Evolutionary conservation across 2,797 vertebrate genomes (phyloP), one percentile per base, ranked within the genome.

Genomic region (Rhadinocentrus ornatus): DNA sequence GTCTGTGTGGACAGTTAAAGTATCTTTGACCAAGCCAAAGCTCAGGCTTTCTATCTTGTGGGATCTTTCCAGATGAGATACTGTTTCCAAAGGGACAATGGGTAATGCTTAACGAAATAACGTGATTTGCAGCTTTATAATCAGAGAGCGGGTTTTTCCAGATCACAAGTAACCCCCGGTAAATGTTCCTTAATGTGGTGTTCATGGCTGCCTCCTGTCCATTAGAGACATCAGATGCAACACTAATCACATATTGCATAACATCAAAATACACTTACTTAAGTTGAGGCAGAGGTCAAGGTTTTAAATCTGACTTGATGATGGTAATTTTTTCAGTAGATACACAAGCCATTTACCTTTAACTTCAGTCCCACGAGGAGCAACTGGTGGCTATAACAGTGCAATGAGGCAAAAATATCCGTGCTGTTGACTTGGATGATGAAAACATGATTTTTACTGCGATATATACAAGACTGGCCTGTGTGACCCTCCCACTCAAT

Each of bases 401-500:
- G 37, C 37, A 77, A 32, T 32, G 66, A 62, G 41, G 73, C 78
- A 69, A 74, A 85, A 67, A 86, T 83, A 82, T 86, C 87, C 73
- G 53, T 32, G 71, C 62, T 84, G 80, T 83, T 90, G 88, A 86
- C 82, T 88, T 73, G 69, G 76, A 83, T 84, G 78, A 82, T 61
- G 80, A 44, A 81, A 91, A 89, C 83, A 72, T 84, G 78, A 85
- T 86, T 93, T 89, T 88, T 79, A 82, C 81, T 48, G 83, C 63
- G 69, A 87, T 93, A 90, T 93, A 91, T 93, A 93, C 89, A 91
- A 91, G 88, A 81, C 73, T 74, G 88, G 87, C 82, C 86, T 89
- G 84, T 86, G 83, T 86, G 92, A 89, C 91, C 92, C 93, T 91
- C 94, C 93, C 90, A 94, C 94, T 91, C 89, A 75, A 48, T 80